Percentiles rank a stretch among this genome's conserved stretches.
These are phyloP conservation scores for Hypocryptadius cinnamomeus DNA, from an alignment of 2,113 vertebrate species.

Conservation along the genomic window DNA sequence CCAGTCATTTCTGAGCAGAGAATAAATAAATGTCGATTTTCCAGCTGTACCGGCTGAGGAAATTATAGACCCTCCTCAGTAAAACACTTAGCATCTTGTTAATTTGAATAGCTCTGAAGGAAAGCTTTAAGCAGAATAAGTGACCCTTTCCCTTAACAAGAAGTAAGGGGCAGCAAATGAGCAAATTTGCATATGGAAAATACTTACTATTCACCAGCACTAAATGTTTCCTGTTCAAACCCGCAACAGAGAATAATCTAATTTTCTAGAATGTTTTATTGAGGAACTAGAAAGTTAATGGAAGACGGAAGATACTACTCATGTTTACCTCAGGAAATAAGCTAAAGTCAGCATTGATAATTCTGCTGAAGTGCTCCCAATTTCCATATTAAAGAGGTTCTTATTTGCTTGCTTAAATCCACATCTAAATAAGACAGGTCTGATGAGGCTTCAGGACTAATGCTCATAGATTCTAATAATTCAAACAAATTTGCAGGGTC, in stretches of 20 bases:
- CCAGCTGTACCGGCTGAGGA: slow-evolving; percentile 32
- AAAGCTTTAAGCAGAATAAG: slow-evolving; percentile 18
- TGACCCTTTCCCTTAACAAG: background rate
- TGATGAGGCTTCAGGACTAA: background rate
- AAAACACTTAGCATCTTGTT: slow-evolving; percentile 25
- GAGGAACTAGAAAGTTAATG: background rate
- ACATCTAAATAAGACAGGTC: background rate
- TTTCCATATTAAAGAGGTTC: background rate
- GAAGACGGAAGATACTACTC: background rate
- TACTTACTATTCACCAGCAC: background rate
- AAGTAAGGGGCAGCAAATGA: background rate
- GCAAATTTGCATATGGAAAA: slow-evolving; percentile 21
- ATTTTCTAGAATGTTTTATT: background rate
- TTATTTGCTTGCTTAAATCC: background rate
- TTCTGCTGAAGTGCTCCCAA: background rate
- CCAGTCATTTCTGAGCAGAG: background rate
- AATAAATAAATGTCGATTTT: slow-evolving; percentile 20
- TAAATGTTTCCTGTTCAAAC: slow-evolving; percentile 9
- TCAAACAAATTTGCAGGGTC: background rate
- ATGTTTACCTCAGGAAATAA: background rate
- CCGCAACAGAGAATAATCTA: background rate
- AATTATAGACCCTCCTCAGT: slow-evolving; percentile 37
- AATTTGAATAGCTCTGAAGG: slow-evolving; percentile 8
- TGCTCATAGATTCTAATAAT: background rate
- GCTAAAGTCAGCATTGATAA: background rate